Evolutionary conservation across 2,113 vertebrate genomes (phyloP).

Genomic region (Sphaerodactylus townsendi): DNA sequence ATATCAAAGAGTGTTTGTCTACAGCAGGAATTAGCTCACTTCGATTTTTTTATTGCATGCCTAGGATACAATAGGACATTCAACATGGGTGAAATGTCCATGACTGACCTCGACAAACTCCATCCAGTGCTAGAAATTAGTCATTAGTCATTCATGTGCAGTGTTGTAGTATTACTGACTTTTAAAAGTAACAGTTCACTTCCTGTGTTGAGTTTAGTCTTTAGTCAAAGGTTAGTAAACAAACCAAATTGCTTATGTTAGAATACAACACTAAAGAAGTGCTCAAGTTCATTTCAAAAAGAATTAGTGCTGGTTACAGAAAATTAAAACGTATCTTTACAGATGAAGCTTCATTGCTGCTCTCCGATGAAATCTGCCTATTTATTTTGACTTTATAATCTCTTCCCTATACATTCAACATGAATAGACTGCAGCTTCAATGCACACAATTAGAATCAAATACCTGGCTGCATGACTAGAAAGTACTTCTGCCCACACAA

Average conservation of each 20-base stretch:
- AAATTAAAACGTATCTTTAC: not conserved
- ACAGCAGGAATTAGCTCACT: not conserved
- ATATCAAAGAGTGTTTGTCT: not conserved
- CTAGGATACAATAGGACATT: not conserved
- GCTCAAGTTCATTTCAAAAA: slow-evolving; percentile 8
- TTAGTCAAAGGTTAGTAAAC: not conserved
- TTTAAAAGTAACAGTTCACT: not conserved
- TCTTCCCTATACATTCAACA: not conserved
- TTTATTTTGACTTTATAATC: not conserved
- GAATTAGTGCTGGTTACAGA: not conserved
- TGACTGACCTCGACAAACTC: not conserved
- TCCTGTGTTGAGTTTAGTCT: rapidly evolving
- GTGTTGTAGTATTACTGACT: not conserved
- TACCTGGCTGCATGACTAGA: not conserved
- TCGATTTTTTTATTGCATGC: not conserved
- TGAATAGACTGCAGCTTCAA: not conserved
- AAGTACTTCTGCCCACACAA: not conserved
- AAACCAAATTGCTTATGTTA: not conserved
- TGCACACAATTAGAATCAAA: not conserved
- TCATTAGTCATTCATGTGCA: not conserved
- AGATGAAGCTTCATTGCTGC: not conserved
- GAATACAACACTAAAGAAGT: not conserved
- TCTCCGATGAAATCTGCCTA: not conserved
- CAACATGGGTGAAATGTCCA: not conserved
- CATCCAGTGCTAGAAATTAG: not conserved